Evolutionary conservation across 2,797 vertebrate species (phyloP).

Genomic region (Tapera naevia): DNA sequence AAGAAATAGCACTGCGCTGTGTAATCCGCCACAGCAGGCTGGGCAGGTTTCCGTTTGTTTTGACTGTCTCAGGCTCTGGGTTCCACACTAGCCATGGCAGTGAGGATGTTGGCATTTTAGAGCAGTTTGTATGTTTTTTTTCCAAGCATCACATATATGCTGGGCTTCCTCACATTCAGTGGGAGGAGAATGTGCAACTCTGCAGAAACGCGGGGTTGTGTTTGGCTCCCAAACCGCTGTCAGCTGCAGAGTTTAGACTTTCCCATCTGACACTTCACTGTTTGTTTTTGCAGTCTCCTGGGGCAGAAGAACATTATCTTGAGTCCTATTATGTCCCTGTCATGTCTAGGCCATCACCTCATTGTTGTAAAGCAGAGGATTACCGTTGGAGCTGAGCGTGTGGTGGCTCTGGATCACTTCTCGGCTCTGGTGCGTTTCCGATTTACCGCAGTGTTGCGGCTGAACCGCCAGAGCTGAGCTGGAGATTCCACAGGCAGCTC

Average conservation of each 20-base stretch:
- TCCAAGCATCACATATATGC: constrained; percentile 31
- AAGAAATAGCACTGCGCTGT: background rate
- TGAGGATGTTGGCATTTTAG: background rate
- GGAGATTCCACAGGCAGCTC: background rate
- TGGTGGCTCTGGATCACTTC: background rate
- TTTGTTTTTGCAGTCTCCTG: constrained; percentile 60
- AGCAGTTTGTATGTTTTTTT: constrained; percentile 28
- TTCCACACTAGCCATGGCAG: background rate
- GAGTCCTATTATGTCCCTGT: constrained; percentile 18
- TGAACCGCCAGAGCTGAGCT: background rate
- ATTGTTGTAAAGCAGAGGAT: constrained; percentile 9
- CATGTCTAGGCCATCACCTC: background rate
- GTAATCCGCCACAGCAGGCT: background rate
- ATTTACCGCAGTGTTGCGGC: background rate
- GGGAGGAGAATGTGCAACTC: constrained; percentile 66
- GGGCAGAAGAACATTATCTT: constrained; percentile 10
- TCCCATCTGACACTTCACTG: constrained; percentile 42
- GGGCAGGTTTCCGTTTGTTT: constrained; percentile 20
- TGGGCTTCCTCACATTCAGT: constrained; percentile 45
- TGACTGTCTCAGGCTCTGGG: background rate
- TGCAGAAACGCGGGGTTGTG: constrained; percentile 58
- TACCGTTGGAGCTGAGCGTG: background rate
- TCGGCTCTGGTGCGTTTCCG: background rate
- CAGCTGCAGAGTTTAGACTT: constrained; percentile 52
- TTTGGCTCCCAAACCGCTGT: constrained; percentile 61